phyloP scores from a whole-genome alignment of 2,113 vertebrate genomes.

The Calyptomena viridis region DNA sequence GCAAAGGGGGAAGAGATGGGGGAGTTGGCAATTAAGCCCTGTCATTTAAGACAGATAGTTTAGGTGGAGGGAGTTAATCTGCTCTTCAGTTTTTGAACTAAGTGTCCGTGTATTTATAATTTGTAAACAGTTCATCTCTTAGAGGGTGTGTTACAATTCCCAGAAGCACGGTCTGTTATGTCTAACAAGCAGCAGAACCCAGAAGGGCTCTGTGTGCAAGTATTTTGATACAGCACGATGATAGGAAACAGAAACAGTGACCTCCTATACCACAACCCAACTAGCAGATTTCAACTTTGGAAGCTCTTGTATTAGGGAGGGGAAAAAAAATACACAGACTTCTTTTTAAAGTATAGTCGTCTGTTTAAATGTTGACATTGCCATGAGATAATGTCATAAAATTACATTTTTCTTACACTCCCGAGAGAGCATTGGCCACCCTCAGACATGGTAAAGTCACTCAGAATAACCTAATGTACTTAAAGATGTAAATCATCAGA shows the following conservation, averaged over 20 bases:
- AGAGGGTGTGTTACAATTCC: constrained; percentile 84
- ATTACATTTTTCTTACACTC: constrained; percentile 30
- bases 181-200: constrained; percentile 78
- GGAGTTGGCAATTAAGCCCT: constrained; percentile 75
- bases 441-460: constrained; percentile 35
- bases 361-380: constrained; percentile 52
- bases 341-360: constrained; percentile 14
- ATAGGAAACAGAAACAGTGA: constrained; percentile 42
- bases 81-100: constrained; percentile 67
- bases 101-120: constrained; percentile 76
- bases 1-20: neutral
- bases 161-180: constrained; percentile 84
- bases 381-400: constrained; percentile 45
- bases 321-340: neutral
- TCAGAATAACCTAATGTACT: neutral
- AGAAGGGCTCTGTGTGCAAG: constrained; percentile 23
- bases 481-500: neutral
- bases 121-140: constrained; percentile 83
- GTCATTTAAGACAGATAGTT: constrained; percentile 81
- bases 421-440: neutral
- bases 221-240: constrained; percentile 20
- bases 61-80: constrained; percentile 76
- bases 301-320: neutral
- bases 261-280: neutral
- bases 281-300: neutral